phyloP scores from a whole-genome alignment of 2,113 vertebrate genomes.

The Prunella himalayana region DNA sequence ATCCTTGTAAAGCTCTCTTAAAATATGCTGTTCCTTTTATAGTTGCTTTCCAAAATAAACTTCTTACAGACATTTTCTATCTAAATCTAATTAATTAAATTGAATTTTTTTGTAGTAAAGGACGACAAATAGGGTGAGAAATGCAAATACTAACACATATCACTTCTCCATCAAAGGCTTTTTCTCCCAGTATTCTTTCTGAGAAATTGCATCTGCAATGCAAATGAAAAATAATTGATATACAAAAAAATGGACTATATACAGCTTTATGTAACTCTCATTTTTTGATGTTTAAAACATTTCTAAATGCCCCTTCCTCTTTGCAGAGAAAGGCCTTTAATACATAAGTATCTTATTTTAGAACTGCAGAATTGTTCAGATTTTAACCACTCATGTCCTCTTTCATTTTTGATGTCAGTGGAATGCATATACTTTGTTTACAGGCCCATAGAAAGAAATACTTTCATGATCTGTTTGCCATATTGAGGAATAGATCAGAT shows the following conservation, averaged over 20 bases:
- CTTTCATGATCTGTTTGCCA: background rate
- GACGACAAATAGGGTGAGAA: slow-evolving; percentile 21
- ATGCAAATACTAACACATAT: background rate
- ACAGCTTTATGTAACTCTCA: background rate
- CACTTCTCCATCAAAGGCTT: background rate
- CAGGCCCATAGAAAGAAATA: background rate
- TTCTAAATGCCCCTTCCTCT: background rate
- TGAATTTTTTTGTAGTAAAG: slow-evolving; percentile 1
- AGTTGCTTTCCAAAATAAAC: background rate
- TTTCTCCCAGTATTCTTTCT: slow-evolving; percentile 1
- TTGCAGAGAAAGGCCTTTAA: background rate
- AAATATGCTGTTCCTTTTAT: background rate
- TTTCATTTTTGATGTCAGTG: slow-evolving; percentile 25
- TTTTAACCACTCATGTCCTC: slow-evolving; percentile 34
- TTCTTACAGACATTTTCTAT: background rate
- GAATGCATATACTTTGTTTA: background rate
- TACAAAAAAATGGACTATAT: background rate
- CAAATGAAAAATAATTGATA: slow-evolving; percentile 28
- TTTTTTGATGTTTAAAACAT: background rate
- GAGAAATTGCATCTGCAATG: background rate
- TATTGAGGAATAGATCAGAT: background rate
- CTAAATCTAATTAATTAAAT: slow-evolving; percentile 11
- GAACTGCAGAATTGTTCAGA: slow-evolving; percentile 40
- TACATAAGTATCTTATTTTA: background rate
- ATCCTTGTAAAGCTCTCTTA: background rate